Conservation (phyloP, 2,797 vertebrate genomes). For the Lutra lutra region DNA sequence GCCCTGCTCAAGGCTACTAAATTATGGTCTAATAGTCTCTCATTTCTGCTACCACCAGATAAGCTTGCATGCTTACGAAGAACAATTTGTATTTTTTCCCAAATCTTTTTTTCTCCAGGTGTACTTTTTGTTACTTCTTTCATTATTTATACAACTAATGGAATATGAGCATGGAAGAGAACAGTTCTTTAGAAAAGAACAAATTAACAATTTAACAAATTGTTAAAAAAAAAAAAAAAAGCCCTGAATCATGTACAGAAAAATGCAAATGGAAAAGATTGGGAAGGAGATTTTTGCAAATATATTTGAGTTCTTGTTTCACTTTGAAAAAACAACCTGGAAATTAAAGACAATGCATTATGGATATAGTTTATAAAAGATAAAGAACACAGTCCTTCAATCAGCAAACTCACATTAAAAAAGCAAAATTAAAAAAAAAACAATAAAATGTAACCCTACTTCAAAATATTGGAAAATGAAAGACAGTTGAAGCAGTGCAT, state of each 20-base stretch:
- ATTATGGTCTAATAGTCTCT: not conserved
- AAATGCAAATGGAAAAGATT: constrained; percentile 8
- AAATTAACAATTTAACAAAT: not conserved
- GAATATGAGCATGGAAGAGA: not conserved
- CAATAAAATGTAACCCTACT: not conserved
- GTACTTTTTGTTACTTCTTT: constrained; percentile 52
- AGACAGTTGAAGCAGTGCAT: not conserved
- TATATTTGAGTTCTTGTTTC: not conserved
- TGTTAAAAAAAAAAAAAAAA: not conserved
- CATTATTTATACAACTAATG: constrained; percentile 45
- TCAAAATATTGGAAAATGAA: not conserved
- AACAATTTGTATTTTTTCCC: not conserved
- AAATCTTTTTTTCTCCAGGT: not conserved
- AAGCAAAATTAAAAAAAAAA: not conserved
- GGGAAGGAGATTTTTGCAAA: not conserved
- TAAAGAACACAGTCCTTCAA: not conserved
- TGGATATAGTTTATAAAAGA: not conserved
- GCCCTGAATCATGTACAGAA: not conserved
- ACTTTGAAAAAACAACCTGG: not conserved
- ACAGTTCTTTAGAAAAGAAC: not conserved
- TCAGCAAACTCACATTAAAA: not conserved
- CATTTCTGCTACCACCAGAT: not conserved
- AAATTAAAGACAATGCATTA: constrained; percentile 13
- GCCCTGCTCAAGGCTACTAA: not conserved
- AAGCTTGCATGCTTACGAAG: not conserved